These are phyloP conservation scores for Tipula vernalis DNA, from an alignment of 2,888 invertebrate species.

Conservation along the genomic window DNA sequence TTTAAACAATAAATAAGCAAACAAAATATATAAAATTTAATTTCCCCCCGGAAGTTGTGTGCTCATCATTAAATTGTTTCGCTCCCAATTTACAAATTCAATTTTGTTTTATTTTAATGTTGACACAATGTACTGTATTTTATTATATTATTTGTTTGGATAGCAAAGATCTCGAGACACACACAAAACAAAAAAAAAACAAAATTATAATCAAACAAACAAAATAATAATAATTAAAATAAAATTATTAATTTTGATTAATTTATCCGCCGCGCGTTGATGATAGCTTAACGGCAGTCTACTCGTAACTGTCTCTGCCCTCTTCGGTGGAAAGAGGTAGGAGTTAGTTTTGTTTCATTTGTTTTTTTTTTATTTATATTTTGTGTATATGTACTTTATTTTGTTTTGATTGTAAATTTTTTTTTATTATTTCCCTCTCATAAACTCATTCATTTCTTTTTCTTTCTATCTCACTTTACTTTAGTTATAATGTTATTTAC, in stretches of 20 bases:
- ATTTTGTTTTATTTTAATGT: background rate
- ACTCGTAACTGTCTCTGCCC: constrained; percentile 7
- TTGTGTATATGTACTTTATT: background rate
- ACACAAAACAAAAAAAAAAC: background rate
- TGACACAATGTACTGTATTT: too few species aligned
- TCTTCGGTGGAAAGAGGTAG: constrained; percentile 9
- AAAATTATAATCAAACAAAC: background rate
- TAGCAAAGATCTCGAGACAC: background rate
- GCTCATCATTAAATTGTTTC: background rate
- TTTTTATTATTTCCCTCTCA: background rate
- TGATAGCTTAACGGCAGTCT: constrained; percentile 7
- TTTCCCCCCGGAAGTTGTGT: background rate
- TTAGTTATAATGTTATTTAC: background rate
- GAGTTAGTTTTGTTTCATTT: constrained; percentile 5
- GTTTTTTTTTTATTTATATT: background rate
- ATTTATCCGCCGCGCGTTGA: background rate
- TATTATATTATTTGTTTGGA: background rate
- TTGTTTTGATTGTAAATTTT: background rate
- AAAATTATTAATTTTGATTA: background rate
- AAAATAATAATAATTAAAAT: background rate
- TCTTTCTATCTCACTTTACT: background rate
- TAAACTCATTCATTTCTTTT: background rate
- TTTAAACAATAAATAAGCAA: background rate
- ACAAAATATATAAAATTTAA: background rate
- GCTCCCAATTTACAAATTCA: background rate